phyloP scores from a whole-genome alignment of 2,113 vertebrate species.

The Struthidea cinerea region DNA sequence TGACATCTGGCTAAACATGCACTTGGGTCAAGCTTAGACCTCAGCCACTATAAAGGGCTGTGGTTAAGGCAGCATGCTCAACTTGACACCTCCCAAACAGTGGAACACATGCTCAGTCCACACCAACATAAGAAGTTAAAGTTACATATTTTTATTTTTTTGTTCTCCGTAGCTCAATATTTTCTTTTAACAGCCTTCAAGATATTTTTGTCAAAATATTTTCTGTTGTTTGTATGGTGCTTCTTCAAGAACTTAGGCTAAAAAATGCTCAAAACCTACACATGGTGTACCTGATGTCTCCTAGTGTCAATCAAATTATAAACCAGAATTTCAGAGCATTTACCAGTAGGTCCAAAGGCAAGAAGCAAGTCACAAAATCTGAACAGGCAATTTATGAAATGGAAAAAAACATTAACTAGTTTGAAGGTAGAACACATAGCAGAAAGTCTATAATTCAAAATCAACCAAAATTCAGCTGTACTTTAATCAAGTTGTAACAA shows the following conservation, averaged over 20 bases:
- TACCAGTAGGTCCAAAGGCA: background rate
- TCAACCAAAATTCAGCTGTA: background rate
- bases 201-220: background rate
- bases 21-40: slow-evolving; percentile 38
- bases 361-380: background rate
- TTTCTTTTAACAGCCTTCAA: background rate
- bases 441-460: background rate
- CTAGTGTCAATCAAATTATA: background rate
- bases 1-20: slow-evolving; percentile 56
- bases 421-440: background rate
- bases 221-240: background rate
- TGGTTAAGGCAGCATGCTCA: background rate
- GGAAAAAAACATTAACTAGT: background rate
- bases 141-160: background rate
- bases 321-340: background rate
- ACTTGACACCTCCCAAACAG: slow-evolving; percentile 2
- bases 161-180: background rate
- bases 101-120: background rate
- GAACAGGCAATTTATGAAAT: background rate
- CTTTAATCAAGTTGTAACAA: background rate
- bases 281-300: background rate
- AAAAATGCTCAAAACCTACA: background rate
- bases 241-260: background rate
- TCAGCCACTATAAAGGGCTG: slow-evolving; percentile 14
- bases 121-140: background rate